Conservation (phyloP, 2,888 invertebrate genomes). For the Caenorhabditis sp. region DNA sequence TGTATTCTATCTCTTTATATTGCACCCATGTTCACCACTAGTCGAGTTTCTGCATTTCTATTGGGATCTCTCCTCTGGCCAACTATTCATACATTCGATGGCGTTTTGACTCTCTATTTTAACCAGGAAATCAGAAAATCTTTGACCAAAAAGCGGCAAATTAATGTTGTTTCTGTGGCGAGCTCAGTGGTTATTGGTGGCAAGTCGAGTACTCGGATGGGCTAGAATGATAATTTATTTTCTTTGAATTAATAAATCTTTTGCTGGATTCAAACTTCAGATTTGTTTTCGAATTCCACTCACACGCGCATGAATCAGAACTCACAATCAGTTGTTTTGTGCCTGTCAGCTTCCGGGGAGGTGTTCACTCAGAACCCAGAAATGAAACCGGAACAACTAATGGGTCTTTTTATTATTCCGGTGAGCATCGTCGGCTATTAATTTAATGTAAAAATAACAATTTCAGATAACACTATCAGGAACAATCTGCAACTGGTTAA, state of each 20-base stretch:
- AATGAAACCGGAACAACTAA: constrained; percentile 28
- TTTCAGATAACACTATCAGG: constrained; percentile 30
- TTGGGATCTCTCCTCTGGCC: constrained; percentile 2
- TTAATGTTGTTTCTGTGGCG: background rate
- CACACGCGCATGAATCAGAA: background rate
- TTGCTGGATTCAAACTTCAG: background rate
- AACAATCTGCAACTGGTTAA: constrained; percentile 41
- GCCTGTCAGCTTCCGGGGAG: background rate
- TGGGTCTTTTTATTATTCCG: constrained; percentile 24
- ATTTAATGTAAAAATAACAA: background rate
- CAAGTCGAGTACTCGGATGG: background rate
- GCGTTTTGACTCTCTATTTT: constrained; percentile 4
- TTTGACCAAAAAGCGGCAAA: background rate
- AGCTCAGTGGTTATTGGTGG: background rate
- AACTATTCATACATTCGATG: constrained; percentile 4
- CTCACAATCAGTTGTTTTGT: background rate
- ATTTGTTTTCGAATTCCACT: too few species aligned
- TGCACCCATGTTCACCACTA: background rate
- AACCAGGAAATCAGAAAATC: constrained; percentile 6
- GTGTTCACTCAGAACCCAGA: background rate
- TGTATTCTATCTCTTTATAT: background rate
- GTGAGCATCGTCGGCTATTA: background rate
- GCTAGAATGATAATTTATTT: background rate
- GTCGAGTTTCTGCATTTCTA: background rate
- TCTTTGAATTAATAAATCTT: background rate